A percentile compares a stretch with the other conserved stretches of the same genome.
Conservation (phyloP, 1,140 invertebrate species). For the Megalopta genalis region DNA sequence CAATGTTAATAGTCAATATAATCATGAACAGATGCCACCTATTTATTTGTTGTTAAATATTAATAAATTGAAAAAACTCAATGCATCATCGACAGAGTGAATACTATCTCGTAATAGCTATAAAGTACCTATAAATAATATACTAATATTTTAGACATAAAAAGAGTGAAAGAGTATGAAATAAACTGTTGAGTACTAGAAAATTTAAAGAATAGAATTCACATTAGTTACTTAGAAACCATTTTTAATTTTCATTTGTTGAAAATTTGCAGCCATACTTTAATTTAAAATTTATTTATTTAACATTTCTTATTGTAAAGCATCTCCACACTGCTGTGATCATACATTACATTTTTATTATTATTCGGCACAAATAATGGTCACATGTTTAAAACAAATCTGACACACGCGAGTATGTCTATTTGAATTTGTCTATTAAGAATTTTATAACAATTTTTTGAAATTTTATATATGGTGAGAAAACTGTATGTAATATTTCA, state of each 20-base stretch:
- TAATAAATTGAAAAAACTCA: constrained; percentile 67
- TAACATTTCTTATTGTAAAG: constrained; percentile 50
- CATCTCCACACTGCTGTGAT: constrained; percentile 74
- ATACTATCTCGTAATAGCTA: constrained; percentile 76
- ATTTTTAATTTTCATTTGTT: constrained; percentile 34
- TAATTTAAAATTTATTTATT: constrained; percentile 30
- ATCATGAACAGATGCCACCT: constrained; percentile 77
- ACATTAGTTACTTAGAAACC: constrained; percentile 57
- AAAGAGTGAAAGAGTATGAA: constrained; percentile 67
- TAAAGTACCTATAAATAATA: constrained; percentile 75
- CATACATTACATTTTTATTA: constrained; percentile 68
- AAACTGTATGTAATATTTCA: not conserved
- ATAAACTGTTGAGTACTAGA: constrained; percentile 70
- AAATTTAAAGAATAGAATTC: constrained; percentile 45
- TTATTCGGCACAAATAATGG: constrained; percentile 68
- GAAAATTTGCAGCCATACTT: constrained; percentile 23
- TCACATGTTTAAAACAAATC: constrained; percentile 25
- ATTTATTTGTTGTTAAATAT: constrained; percentile 79
- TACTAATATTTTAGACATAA: constrained; percentile 75
- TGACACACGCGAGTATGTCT: not conserved
- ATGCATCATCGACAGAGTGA: constrained; percentile 72
- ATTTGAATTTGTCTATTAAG: constrained; percentile 20
- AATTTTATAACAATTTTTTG: not conserved
- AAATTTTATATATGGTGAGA: not conserved
- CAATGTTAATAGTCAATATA: constrained; percentile 76